Evolutionary conservation across 2,113 vertebrate genomes (phyloP).

Genomic region (Copsychus sechellarum): DNA sequence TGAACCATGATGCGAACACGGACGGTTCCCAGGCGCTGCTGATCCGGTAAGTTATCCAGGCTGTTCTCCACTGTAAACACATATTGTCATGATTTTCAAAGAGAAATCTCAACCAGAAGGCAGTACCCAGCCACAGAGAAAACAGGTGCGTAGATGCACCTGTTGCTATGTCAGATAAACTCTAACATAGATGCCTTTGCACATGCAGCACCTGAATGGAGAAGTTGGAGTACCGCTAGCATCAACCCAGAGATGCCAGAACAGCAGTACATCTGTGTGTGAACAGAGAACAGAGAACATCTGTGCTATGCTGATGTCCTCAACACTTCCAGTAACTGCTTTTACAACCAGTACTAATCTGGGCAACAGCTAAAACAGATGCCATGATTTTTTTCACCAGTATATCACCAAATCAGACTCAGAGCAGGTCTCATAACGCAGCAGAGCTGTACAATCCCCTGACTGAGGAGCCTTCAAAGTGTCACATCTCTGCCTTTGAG

Average conservation of each 20-base stretch:
- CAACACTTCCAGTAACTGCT: background rate
- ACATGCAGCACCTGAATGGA: background rate
- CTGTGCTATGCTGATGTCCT: background rate
- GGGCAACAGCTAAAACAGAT: background rate
- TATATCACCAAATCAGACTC: background rate
- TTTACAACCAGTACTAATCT: background rate
- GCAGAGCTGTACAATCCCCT: background rate
- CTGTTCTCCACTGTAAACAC: conserved; percentile 77
- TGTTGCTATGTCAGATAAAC: too few relatives aligned
- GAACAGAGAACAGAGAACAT: too few relatives aligned
- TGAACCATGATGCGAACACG: conserved; percentile 88
- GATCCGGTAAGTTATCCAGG: conserved; percentile 65
- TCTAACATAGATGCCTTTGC: background rate
- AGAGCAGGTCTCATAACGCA: background rate
- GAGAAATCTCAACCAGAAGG: background rate
- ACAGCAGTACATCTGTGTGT: background rate
- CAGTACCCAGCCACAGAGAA: background rate
- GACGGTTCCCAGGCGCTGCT: conserved; percentile 78
- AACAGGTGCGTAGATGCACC: background rate
- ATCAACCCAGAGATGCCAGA: background rate
- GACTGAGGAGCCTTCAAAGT: background rate
- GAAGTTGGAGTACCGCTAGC: background rate
- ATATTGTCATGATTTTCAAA: background rate
- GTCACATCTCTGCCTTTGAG: background rate
- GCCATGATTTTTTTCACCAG: background rate